Conservation (phyloP, 2,797 vertebrate species). For the Stomatorhinus walkeri region DNA sequence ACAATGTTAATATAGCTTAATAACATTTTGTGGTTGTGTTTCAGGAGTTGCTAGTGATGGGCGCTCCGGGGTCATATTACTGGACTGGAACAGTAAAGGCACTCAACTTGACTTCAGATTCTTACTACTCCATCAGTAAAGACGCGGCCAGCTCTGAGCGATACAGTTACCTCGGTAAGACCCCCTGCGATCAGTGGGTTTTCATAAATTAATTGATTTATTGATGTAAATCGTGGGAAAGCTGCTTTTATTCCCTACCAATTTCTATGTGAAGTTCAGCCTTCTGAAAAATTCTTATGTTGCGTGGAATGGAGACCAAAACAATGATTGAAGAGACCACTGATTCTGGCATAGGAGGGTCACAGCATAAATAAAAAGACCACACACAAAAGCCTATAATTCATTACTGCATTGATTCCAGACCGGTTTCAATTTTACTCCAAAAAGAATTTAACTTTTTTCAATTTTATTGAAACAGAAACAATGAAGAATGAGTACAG, state of each 20-base stretch:
- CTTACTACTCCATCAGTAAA: conserved; percentile 78
- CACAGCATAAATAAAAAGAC: neutral
- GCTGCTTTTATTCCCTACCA: neutral
- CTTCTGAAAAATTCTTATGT: neutral
- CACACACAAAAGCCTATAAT: neutral
- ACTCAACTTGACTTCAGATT: conserved; percentile 85
- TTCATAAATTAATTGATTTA: neutral
- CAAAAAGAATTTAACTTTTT: neutral
- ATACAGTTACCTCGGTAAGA: conserved; percentile 92
- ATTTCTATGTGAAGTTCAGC: neutral
- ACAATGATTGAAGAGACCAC: neutral
- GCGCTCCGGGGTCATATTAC: conserved; percentile 93
- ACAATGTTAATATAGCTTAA: neutral
- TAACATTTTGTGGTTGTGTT: conserved; percentile 17
- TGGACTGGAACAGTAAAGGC: conserved; percentile 97
- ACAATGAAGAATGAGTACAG: neutral
- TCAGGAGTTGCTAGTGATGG: conserved; percentile 95
- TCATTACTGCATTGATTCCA: neutral
- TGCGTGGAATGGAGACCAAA: neutral
- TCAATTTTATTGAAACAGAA: neutral
- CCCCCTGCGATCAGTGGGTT: neutral
- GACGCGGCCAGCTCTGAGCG: conserved; percentile 72
- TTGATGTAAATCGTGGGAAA: neutral
- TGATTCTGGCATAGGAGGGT: neutral
- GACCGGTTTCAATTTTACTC: neutral